These are phyloP conservation scores for Catocala sponsa DNA, from an alignment of 2,888 invertebrate genomes.

Conservation along the genomic window DNA sequence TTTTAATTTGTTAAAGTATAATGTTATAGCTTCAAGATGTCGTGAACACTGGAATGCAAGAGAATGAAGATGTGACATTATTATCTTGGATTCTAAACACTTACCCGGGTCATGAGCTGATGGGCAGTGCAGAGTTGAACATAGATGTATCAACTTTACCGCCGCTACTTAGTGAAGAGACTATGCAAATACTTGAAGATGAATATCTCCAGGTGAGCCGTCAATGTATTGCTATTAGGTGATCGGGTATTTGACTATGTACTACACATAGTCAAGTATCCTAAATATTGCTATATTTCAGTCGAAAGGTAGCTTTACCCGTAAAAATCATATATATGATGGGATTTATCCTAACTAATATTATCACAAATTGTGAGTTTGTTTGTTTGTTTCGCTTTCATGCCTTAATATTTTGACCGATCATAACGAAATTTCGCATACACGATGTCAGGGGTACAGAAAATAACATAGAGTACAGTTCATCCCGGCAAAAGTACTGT, in stretches of 20 bases:
- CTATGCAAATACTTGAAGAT: slow-evolving; percentile 93
- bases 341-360: too few species aligned
- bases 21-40: slow-evolving; percentile 93
- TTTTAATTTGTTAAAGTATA: neutral
- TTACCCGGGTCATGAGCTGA: slow-evolving; percentile 95
- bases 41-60: slow-evolving; percentile 95
- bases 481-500: too few species aligned
- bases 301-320: too few species aligned
- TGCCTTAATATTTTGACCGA: too few species aligned
- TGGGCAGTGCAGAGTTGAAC: slow-evolving; percentile 95
- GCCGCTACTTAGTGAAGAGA: slow-evolving; percentile 92
- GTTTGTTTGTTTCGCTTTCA: too few species aligned
- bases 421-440: too few species aligned
- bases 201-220: slow-evolving; percentile 91
- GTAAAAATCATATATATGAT: too few species aligned
- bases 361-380: too few species aligned
- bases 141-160: slow-evolving; percentile 91
- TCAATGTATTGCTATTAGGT: neutral
- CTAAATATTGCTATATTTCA: neutral
- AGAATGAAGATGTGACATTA: slow-evolving; percentile 98
- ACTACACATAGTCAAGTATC: too few species aligned
- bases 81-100: slow-evolving; percentile 97
- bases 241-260: too few species aligned
- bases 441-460: too few species aligned
- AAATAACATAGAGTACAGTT: too few species aligned